Conservation (phyloP, 2,797 vertebrate genomes). For the Falco concolor region DNA sequence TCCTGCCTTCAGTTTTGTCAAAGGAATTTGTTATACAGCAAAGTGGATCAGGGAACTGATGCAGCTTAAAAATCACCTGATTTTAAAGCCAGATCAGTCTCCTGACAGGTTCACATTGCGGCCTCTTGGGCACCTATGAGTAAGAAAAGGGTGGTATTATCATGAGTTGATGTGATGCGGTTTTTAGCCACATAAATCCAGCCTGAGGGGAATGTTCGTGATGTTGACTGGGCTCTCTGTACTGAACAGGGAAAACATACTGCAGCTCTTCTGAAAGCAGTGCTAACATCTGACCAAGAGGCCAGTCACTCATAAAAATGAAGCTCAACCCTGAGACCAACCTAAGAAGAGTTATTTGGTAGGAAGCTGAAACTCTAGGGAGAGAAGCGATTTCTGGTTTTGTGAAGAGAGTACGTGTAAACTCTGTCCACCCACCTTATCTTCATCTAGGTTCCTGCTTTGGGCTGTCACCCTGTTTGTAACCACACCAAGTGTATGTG, state of each 20-base stretch:
- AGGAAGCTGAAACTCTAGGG: background rate
- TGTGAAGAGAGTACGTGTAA: background rate
- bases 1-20: background rate
- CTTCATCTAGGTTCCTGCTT: background rate
- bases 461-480: background rate
- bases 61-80: constrained; percentile 25
- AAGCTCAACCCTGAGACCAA: background rate
- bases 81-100: background rate
- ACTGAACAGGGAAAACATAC: background rate
- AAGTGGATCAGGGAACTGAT: constrained; percentile 12
- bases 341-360: background rate
- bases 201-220: background rate
- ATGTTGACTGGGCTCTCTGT: background rate
- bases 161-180: background rate
- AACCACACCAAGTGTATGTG: background rate
- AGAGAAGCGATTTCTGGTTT: background rate
- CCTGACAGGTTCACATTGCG: background rate
- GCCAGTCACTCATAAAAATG: background rate
- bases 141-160: background rate
- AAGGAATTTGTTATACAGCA: background rate
- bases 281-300: background rate
- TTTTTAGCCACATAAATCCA: background rate
- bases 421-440: background rate
- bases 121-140: background rate
- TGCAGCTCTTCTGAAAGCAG: background rate